A percentile compares a stretch with the other conserved stretches of the same genome.
Conservation (phyloP, 1,140 invertebrate species). For the Pygmarrhopalites habei region DNA sequence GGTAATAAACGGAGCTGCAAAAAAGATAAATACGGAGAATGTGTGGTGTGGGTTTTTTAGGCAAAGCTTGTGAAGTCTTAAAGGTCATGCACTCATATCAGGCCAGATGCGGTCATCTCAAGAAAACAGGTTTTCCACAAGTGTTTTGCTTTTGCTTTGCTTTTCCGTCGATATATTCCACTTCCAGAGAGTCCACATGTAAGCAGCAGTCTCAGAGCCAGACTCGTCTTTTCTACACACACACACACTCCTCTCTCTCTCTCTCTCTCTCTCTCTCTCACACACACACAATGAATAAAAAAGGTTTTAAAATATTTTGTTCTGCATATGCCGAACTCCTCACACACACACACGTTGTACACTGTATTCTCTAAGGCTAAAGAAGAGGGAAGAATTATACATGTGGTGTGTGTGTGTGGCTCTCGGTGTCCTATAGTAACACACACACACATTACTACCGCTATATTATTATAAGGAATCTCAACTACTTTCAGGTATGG, state of each 20-base stretch:
- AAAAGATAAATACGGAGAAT: constrained; percentile 37
- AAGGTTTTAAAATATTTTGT: constrained; percentile 5
- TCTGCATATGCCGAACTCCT: constrained; percentile 27
- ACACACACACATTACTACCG: too few relatives aligned
- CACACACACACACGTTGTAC: constrained; percentile 10
- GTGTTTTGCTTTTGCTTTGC: constrained; percentile 26
- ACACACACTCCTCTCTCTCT: neutral
- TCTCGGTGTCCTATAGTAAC: too few relatives aligned
- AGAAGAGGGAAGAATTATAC: too few relatives aligned
- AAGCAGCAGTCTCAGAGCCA: neutral
- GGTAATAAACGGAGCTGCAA: constrained; percentile 30
- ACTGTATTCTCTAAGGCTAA: too few relatives aligned
- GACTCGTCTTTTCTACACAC: too few relatives aligned
- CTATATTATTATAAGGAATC: too few relatives aligned
- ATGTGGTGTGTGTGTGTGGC: too few relatives aligned
- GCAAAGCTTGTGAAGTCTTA: constrained; percentile 31
- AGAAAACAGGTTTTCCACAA: constrained; percentile 35
- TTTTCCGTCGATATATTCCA: constrained; percentile 22
- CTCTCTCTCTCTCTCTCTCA: neutral
- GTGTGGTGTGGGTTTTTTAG: constrained; percentile 33
- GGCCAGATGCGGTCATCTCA: constrained; percentile 40
- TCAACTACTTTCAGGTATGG: too few relatives aligned
- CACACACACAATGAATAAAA: constrained; percentile 1
- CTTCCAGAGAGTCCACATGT: constrained; percentile 11
- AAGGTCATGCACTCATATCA: constrained; percentile 40